Conservation (phyloP, 2,888 invertebrate species). For the Blera fallax region DNA sequence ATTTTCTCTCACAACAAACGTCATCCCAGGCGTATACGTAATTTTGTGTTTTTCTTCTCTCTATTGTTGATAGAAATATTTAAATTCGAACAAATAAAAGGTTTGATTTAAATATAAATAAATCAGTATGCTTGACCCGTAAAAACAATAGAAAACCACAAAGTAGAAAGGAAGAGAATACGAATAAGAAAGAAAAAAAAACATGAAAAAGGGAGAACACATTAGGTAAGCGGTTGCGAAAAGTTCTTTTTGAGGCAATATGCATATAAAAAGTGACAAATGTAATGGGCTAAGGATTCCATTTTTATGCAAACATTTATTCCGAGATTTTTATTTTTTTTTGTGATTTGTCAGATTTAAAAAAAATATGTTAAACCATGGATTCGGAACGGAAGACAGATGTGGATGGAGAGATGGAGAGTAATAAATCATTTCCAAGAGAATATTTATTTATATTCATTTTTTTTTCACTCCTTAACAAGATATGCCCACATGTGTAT, state of each 20-base stretch:
- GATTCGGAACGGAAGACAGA: neutral
- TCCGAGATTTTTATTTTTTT: slow-evolving; percentile 8
- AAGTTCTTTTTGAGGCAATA: neutral
- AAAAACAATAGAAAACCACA: slow-evolving; percentile 5
- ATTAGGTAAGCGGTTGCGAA: slow-evolving; percentile 9
- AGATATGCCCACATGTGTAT: no score
- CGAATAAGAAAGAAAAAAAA: slow-evolving; percentile 14
- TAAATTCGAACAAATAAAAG: slow-evolving; percentile 39
- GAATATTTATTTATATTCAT: neutral
- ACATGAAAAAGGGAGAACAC: neutral
- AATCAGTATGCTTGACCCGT: slow-evolving; percentile 28
- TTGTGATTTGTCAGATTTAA: neutral
- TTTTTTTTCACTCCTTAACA: neutral
- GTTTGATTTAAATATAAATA: slow-evolving; percentile 24
- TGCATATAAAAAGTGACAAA: neutral
- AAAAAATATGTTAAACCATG: slow-evolving; percentile 23
- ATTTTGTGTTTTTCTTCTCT: neutral
- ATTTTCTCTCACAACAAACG: slow-evolving; percentile 1
- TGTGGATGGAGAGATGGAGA: neutral
- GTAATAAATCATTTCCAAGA: neutral
- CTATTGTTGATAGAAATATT: neutral
- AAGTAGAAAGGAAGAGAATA: neutral
- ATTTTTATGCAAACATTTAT: slow-evolving; percentile 26
- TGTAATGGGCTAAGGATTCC: slow-evolving; percentile 5
- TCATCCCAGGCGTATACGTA: slow-evolving; percentile 22